Evolutionary conservation across 2,113 vertebrate genomes (phyloP), one percentile per base, ranked within the genome.

Genomic region (Monopterus albus): DNA sequence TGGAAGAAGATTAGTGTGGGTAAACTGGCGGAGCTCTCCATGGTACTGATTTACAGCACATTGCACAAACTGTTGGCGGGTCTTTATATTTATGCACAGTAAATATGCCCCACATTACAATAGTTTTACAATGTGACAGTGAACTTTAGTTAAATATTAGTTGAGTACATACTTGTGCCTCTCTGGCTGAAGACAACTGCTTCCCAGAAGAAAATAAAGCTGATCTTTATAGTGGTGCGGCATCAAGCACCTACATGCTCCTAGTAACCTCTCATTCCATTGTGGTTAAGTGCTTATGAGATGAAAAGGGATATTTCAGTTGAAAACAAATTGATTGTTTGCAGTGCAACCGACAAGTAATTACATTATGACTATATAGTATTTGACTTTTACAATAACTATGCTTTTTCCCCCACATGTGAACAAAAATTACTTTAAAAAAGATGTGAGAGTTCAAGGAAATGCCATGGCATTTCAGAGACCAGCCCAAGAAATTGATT

Each of bases 1-100:
- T 74, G 92, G 88, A 72, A 1, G 11, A 14, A 8, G 1, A 13
- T 8, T 3, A 5, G 5, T 6, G 6, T 18, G n/a, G 1, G 5
- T 7, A 38, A 12, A 25, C 1, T 6, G 20, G 1, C 8, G 26
- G 83, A 87, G 77, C 91, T 93, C 28, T 91, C 92, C 90, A 6
- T 75, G 84, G 92, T 93, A 0, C 86, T 86, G 67, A 81, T 56
- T 39, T 1, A 7, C 39, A 55, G n/a, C n/a, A n/a, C n/a, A n/a
- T 2, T 5, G 5, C 0, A 1, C 14, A 2, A 9, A 8, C 6
- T 14, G 39, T 1, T 39, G 28, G 3, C 6, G 21, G 1, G 9
- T 25, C 7, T 47, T 13, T 36, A 17, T 31, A 38, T 38, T 51
- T 3, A 21, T 12, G 31, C 23, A 25, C 1, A 17, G 43, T 21